phyloP scores from a whole-genome alignment of 2,888 invertebrate species.

The Macrosiphum euphorbiae region DNA sequence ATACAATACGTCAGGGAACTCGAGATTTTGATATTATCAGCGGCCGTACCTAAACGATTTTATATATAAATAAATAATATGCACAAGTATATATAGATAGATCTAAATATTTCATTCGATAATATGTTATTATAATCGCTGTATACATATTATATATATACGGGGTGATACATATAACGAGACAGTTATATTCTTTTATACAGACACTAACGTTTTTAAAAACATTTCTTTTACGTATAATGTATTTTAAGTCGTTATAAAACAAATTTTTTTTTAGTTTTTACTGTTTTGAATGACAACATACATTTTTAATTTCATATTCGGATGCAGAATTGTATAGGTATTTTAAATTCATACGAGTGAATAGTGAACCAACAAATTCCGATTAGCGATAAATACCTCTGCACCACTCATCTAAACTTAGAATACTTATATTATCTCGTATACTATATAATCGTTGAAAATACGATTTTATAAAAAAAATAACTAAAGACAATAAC shows the following conservation, averaged over 20 bases:
- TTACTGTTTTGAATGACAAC: not conserved
- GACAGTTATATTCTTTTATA: too few species aligned
- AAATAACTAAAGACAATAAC: too few species aligned
- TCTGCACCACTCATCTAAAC: not conserved
- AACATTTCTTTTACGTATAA: not conserved
- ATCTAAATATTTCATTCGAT: not conserved
- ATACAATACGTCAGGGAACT: not conserved
- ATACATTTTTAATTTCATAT: not conserved
- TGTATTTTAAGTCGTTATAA: too few species aligned
- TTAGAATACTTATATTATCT: not conserved
- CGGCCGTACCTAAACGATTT: not conserved
- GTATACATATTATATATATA: not conserved
- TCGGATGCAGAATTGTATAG: not conserved
- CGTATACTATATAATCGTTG: not conserved
- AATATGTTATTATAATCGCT: not conserved
- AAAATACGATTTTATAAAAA: not conserved
- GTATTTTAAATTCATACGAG: not conserved
- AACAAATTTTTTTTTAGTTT: not conserved
- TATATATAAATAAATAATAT: not conserved
- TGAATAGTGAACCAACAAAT: not conserved
- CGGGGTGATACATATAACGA: not conserved
- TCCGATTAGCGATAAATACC: not conserved
- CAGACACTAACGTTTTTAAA: not conserved
- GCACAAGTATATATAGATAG: not conserved
- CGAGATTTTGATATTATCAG: not conserved